phyloP scores from a whole-genome alignment of 2,113 vertebrate species.

The Ictalurus punctatus region DNA sequence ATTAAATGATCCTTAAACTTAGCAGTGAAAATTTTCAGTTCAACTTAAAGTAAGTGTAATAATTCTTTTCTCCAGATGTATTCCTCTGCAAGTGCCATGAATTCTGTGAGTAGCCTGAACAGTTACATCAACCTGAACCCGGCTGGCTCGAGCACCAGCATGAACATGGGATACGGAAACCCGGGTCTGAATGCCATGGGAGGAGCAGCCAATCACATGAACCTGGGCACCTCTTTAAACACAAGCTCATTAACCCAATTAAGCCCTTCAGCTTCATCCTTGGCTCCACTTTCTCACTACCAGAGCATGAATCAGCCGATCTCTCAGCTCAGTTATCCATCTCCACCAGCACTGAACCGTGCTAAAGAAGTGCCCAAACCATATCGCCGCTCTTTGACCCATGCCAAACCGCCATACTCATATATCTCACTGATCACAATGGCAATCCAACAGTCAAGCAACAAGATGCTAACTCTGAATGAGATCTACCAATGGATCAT shows the following conservation, averaged over 20 bases:
- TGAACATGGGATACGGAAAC: constrained; percentile 78
- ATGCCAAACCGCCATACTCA: constrained; percentile 88
- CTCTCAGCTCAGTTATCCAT: constrained; percentile 74
- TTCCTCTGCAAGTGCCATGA: constrained; percentile 79
- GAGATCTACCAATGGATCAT: constrained; percentile 97
- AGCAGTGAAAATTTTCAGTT: neutral
- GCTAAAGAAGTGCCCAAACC: constrained; percentile 81
- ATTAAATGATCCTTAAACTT: neutral
- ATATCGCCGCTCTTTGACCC: constrained; percentile 84
- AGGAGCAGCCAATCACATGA: constrained; percentile 73
- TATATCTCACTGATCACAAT: constrained; percentile 95
- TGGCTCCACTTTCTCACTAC: constrained; percentile 77
- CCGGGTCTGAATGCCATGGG: constrained; percentile 72
- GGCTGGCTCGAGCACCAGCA: constrained; percentile 70
- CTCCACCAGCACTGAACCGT: constrained; percentile 68
- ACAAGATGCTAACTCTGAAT: constrained; percentile 90
- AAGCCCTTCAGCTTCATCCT: constrained; percentile 69
- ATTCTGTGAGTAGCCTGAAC: constrained; percentile 82
- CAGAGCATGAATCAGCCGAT: constrained; percentile 77
- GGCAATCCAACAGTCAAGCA: constrained; percentile 88
- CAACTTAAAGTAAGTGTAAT: constrained; percentile 8
- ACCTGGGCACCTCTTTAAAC: constrained; percentile 73
- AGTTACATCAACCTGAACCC: constrained; percentile 88
- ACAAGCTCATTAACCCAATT: constrained; percentile 72
- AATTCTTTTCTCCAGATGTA: constrained; percentile 76